These are phyloP conservation scores for Dicaeum eximium DNA, from an alignment of 2,113 vertebrate genomes.

Conservation along the genomic window DNA sequence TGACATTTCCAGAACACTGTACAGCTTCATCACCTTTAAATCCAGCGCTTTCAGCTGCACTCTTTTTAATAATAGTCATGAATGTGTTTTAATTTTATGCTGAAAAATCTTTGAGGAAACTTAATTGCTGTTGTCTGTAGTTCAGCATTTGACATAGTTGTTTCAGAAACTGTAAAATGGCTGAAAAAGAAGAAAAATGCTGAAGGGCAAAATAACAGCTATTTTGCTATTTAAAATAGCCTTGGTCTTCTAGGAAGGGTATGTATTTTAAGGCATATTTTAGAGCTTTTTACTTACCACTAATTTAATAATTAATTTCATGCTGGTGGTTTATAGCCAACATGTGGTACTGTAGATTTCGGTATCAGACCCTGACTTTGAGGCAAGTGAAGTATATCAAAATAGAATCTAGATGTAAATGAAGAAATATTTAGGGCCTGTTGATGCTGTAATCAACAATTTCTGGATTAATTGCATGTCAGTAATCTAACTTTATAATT, in stretches of 20 bases:
- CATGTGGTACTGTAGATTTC: not conserved
- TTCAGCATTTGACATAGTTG: not conserved
- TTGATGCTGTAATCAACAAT: not conserved
- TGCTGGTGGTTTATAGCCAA: not conserved
- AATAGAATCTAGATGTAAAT: not conserved
- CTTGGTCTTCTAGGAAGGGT: not conserved
- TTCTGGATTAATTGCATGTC: not conserved
- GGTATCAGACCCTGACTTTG: not conserved
- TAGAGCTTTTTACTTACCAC: not conserved
- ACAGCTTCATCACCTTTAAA: not conserved
- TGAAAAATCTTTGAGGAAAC: not conserved
- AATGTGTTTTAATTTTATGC: not conserved
- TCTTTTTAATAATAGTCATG: not conserved
- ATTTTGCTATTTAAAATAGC: not conserved
- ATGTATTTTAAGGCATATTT: not conserved
- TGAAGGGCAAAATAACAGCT: not conserved
- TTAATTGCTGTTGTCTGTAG: not conserved
- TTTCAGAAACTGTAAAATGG: not conserved
- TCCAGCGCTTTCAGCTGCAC: not conserved
- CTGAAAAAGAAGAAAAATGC: not conserved
- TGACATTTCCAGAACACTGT: conserved; percentile 1
- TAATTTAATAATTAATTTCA: not conserved
- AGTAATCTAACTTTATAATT: not conserved
- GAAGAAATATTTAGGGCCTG: not conserved
- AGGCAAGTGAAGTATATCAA: not conserved